Base-by-base conservation (phyloP, 2,888 invertebrate genomes). In the Dendrolimus houi region DNA sequence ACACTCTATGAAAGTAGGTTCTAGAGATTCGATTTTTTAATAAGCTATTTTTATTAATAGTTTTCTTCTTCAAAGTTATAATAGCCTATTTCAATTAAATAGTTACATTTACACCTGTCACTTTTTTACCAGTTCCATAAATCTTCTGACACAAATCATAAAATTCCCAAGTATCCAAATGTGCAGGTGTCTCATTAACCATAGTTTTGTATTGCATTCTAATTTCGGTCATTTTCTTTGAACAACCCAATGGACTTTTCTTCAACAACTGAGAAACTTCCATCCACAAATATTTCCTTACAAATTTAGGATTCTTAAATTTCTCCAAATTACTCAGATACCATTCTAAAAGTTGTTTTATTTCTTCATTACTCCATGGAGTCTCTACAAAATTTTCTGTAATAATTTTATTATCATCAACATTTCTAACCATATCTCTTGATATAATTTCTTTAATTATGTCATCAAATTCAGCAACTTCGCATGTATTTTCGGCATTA, bases 191-290 rank as follows among this genome's bases (percentile, higher is more conserved):
- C 56, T 85, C 81, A 14, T 77, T 80, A 0, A 87, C 85, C 79
- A 84, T 83, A 59, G 75, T 81, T 54, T 85, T 77, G 53, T 90
- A 89, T 56, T 81, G 75, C 0, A 82, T 82, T 7, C 89, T 69
- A 10, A 90, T 77, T 68, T 89, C 87, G 0, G 77, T 73, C 89
- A 90, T 89, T 66, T 86, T 87, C 64, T 85, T 87, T 0, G 87
- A 89, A 58, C 89, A 90, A 13, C 72, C 76, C 17, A 86, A 62
- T 0, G 89, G 81, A 56, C 78, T 85, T 58, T 85, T 85, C n/a
- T 73, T 74, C 7, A 88, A 61, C 54, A 83, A 74, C 13, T 72
- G 67, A 0, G 87, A 79, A 0, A 79, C 81, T 53, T 89, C 87
- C 68, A 82, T 75, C 89, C 89, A 90, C 0, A 90, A 64, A 17